Evolutionary conservation across 2,888 invertebrate genomes (phyloP).

Genomic region (Plemyria rubiginata): DNA sequence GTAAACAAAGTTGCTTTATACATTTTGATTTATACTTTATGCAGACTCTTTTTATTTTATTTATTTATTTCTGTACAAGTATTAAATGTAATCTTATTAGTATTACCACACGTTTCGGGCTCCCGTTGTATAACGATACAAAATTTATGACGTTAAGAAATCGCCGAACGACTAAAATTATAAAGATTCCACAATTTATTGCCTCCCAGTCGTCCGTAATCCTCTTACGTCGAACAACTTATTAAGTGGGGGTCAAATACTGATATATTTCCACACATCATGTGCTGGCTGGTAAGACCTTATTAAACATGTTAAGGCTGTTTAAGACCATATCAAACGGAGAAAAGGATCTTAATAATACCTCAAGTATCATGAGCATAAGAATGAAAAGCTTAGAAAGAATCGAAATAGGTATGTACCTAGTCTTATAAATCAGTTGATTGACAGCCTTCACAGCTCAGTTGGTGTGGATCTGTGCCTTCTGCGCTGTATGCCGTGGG

Average conservation of each 20-base stretch:
- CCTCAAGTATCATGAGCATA: no score
- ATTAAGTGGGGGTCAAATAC: constrained; percentile 81
- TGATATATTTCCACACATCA: constrained; percentile 71
- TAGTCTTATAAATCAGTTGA: no score
- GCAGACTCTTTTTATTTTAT: no score
- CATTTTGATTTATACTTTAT: no score
- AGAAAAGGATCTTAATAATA: neutral
- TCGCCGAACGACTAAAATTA: constrained; percentile 75
- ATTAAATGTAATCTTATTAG: neutral
- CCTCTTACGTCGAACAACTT: constrained; percentile 80
- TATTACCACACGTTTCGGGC: constrained; percentile 54
- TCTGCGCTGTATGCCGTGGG: no score
- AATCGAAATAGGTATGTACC: no score
- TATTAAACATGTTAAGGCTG: constrained; percentile 9
- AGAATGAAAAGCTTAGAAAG: no score
- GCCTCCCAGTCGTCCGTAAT: constrained; percentile 62
- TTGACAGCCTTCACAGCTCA: no score
- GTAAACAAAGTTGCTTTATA: no score
- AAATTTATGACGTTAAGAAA: constrained; percentile 80
- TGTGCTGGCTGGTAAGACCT: constrained; percentile 40
- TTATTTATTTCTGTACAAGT: neutral
- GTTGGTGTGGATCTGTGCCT: no score
- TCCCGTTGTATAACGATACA: constrained; percentile 76
- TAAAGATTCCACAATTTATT: constrained; percentile 84
- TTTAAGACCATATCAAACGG: neutral